These are phyloP conservation scores for Eretmocerus hayati DNA, from an alignment of 2,888 invertebrate genomes.

Conservation along the genomic window DNA sequence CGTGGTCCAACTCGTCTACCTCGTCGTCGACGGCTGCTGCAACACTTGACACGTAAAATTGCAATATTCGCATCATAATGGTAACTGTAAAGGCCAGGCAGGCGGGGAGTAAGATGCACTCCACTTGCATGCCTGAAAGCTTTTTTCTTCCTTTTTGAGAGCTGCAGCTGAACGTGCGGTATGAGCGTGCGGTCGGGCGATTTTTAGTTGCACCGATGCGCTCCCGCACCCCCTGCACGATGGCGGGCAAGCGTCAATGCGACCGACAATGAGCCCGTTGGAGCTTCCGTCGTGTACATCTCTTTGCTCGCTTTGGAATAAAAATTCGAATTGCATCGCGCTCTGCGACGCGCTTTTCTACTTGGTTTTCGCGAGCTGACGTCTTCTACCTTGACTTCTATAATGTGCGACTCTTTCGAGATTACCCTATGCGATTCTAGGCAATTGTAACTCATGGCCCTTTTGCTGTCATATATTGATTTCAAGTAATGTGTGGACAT, in stretches of 20 bases:
- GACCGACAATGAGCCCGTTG: neutral
- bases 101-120: neutral
- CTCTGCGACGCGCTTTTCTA: slow-evolving; percentile 1
- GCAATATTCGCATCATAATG: slow-evolving; percentile 19
- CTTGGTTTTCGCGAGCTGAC: no score
- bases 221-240: slow-evolving; percentile 7
- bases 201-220: slow-evolving; percentile 1
- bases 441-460: no score
- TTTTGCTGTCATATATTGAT: no score
- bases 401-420: no score
- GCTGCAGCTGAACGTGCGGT: slow-evolving; percentile 10
- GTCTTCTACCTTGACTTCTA: no score
- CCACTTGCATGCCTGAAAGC: neutral
- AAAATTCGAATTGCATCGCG: slow-evolving; percentile 5
- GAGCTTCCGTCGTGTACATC: slow-evolving; percentile 1
- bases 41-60: slow-evolving; percentile 14
- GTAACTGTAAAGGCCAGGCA: slow-evolving; percentile 7
- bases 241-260: neutral
- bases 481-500: no score
- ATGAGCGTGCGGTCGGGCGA: slow-evolving; percentile 14
- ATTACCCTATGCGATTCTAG: no score
- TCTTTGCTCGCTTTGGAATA: slow-evolving; percentile 1
- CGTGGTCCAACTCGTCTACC: neutral
- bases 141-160: neutral
- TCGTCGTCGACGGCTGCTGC: slow-evolving; percentile 11